Percentiles rank a stretch among this genome's conserved stretches.
Conservation (phyloP, 2,888 invertebrate species). For the Rugalucina vietnamica region DNA sequence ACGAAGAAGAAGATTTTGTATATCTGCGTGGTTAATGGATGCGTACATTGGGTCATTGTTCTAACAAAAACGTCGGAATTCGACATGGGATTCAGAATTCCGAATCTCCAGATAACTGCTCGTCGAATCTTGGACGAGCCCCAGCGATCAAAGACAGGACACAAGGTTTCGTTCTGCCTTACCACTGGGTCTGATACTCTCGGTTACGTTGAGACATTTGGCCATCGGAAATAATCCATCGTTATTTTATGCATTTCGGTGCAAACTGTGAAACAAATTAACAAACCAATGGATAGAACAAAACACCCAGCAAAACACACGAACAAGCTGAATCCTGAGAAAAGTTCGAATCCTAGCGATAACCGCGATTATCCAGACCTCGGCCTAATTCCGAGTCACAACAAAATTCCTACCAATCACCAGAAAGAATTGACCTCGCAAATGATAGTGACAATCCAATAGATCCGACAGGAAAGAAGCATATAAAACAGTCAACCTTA, state of each 20-base stretch:
- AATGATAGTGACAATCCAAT: too few relatives aligned
- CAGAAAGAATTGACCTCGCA: too few relatives aligned
- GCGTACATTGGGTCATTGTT: conserved; percentile 5
- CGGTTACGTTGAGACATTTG: background rate
- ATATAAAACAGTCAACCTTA: too few relatives aligned
- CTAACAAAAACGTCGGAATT: background rate
- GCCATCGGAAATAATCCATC: background rate
- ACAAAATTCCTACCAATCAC: too few relatives aligned
- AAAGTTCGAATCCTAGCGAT: too few relatives aligned
- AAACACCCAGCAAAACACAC: too few relatives aligned
- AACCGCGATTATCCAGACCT: too few relatives aligned
- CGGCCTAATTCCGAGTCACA: too few relatives aligned
- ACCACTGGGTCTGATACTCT: background rate
- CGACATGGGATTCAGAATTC: background rate
- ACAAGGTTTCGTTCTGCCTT: background rate
- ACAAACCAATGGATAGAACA: too few relatives aligned
- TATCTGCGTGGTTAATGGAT: conserved; percentile 15
- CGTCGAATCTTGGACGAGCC: conserved; percentile 14
- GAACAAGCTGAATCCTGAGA: too few relatives aligned
- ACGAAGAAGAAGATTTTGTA: conserved; percentile 19
- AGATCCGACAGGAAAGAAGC: too few relatives aligned
- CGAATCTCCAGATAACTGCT: conserved; percentile 2
- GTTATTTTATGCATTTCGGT: background rate
- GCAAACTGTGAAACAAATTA: background rate
- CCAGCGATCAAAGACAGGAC: conserved; percentile 13